Conservation (phyloP, 2,113 vertebrate species). For the Burhinus oedicnemus region DNA sequence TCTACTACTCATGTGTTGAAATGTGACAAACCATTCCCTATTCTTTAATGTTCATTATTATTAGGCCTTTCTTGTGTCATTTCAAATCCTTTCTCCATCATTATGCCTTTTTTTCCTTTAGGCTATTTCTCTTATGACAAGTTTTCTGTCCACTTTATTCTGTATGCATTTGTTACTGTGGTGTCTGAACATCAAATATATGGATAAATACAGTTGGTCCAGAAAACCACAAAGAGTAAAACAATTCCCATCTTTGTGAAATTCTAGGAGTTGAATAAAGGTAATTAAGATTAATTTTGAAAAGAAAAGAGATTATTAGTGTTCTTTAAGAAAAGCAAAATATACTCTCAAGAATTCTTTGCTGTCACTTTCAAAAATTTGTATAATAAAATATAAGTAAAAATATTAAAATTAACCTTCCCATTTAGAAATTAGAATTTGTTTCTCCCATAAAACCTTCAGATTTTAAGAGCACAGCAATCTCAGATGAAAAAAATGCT, state of each 20-base stretch:
- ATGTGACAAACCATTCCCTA: conserved; percentile 24
- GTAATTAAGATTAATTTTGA: background rate
- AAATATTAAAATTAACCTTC: background rate
- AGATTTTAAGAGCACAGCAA: background rate
- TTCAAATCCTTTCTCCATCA: conserved; percentile 13
- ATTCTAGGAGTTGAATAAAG: background rate
- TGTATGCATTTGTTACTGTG: background rate
- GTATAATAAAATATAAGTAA: background rate
- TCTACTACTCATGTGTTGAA: conserved; percentile 19
- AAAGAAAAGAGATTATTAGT: background rate
- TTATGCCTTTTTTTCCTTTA: background rate
- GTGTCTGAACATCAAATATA: background rate
- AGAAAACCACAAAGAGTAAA: background rate
- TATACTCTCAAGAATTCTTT: background rate
- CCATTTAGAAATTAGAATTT: background rate
- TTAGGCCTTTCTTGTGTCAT: conserved; percentile 8
- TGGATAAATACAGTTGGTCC: background rate
- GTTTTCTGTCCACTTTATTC: background rate
- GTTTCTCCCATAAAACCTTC: background rate
- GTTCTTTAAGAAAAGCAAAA: background rate
- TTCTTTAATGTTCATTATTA: conserved; percentile 34
- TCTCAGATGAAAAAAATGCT: background rate
- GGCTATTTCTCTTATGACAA: background rate
- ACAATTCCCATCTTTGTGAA: background rate
- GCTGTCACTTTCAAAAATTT: background rate